Conservation (phyloP, 2,113 vertebrate genomes). For the Sturnira hondurensis region DNA sequence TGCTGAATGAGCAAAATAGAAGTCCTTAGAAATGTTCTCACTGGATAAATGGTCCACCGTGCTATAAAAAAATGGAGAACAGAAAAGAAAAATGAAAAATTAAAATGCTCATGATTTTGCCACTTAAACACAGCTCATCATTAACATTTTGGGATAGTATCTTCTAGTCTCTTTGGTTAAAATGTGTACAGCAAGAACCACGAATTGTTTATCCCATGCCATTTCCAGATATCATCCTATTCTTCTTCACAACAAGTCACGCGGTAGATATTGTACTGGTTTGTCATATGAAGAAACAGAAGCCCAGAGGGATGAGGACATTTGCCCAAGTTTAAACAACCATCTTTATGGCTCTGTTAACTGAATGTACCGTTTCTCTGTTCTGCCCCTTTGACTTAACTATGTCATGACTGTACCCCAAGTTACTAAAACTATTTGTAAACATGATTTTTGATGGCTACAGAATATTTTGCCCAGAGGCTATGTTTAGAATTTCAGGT, state of each 20-base stretch:
- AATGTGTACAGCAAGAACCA: background rate
- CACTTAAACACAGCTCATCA: background rate
- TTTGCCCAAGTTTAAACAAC: background rate
- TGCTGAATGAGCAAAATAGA: background rate
- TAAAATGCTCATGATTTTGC: background rate
- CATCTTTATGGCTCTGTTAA: background rate
- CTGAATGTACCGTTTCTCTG: background rate
- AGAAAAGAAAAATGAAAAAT: background rate
- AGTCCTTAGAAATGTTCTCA: background rate
- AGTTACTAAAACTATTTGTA: background rate
- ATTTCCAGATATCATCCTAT: background rate
- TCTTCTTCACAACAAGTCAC: background rate
- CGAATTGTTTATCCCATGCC: background rate
- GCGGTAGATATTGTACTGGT: background rate
- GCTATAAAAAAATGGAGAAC: background rate
- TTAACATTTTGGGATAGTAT: background rate
- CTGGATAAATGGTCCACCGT: background rate
- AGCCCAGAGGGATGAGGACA: background rate
- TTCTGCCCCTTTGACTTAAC: background rate
- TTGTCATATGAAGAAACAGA: background rate
- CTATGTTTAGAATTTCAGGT: background rate
- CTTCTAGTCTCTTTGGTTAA: background rate
- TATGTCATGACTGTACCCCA: background rate
- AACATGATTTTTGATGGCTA: background rate
- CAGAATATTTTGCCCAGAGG: background rate